Evolutionary conservation across 2,888 invertebrate species (phyloP), one percentile per base, ranked within the genome.

Genomic region (Drosophila anceps): DNA sequence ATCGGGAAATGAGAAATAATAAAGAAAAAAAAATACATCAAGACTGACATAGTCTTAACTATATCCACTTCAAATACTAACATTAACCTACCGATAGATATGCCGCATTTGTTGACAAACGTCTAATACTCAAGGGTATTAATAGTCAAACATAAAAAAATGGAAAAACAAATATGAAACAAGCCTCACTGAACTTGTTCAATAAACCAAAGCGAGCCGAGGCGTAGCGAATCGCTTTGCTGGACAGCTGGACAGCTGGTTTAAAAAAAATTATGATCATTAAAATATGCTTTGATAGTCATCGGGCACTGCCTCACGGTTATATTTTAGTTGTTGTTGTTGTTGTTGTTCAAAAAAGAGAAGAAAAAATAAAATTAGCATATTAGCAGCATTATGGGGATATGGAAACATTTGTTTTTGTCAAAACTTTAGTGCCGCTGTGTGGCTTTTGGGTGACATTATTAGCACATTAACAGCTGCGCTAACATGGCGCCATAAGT

Each of bases 241-340:
- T 44, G 51, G 53, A 53, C 35, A 37, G 53, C 33, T 35, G 15
- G 53, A 37, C 24, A 43, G 35, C 59, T 50, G 50, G 50, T 55
- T 44, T 48, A 27, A 43, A 72, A 58, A 69, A 74, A 58, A 65
- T 70, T 63, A 66, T 75, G 73, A 61, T 75, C 68, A 69, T 81
- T 82, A 82, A 82, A 81, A 81, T 82, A 79, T 76, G 73, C 79
- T 81, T 67, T 70, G 82, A 81, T 80, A 81, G 68, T 59, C 82
- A 80, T 80, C 80, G 60, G 66, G n/a, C 50, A 24, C 58, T 61
- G 81, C 37, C 53, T 51, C 61, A 48, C 58, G 50, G 59, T 43
- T 62, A 44, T 5, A 44, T 51, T 54, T 60, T 10, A n/a, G 60
- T 27, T 58, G 35, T 44, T 31, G 50, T 27, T 58, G 35, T 44